Base-by-base conservation (phyloP, 2,888 invertebrate species). In the Theretra japonica region DNA sequence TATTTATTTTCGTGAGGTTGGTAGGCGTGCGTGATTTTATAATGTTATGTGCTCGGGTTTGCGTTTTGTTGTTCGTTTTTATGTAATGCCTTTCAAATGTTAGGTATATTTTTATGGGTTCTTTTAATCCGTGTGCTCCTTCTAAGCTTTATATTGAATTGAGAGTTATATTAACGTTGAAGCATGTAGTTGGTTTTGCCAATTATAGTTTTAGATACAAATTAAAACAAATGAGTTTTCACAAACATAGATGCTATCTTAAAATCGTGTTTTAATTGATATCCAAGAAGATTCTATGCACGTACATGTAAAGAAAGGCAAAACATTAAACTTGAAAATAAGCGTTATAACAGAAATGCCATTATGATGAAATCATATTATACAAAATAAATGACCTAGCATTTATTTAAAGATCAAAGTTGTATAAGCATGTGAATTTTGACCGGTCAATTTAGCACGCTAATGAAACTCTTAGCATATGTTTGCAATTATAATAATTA, bases 1-100 rank as follows among this genome's bases (percentile, higher is more conserved):
- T 69, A 53, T 72, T 59, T 53, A 53, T 53, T 53, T 70, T 58
- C 33, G 30, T 58, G 5, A 33, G 30, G 23, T 70, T 70, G 58
- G 21, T 15, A 28, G 23, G 68, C 68, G 28, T 65, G 53, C 33
- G 30, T 70, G 53, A 70, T 70, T 70, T 53, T 17, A 53, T 59
- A 30, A 59, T 6, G 28, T 60, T 70, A 23, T 70, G 17, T 48
- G 25, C 19, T 30, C 8, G 59, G 25, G 25, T 62, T 30, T 60
- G 28, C 7, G 28, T 60, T 30, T 70, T 41, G 8, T 25, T 60
- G n/a, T 41, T 41, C 5, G 5, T n/a, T 53, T 53, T 53, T 53
- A 53, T 53, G 0, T 53, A n/a, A 41, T 41, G 41, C 41, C 15
- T 65, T 65, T 60, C 6, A 60, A 33, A 33, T 60, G 30, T 30